Evolutionary conservation across 2,113 vertebrate genomes (phyloP).

Genomic region (Zootoca vivipara): DNA sequence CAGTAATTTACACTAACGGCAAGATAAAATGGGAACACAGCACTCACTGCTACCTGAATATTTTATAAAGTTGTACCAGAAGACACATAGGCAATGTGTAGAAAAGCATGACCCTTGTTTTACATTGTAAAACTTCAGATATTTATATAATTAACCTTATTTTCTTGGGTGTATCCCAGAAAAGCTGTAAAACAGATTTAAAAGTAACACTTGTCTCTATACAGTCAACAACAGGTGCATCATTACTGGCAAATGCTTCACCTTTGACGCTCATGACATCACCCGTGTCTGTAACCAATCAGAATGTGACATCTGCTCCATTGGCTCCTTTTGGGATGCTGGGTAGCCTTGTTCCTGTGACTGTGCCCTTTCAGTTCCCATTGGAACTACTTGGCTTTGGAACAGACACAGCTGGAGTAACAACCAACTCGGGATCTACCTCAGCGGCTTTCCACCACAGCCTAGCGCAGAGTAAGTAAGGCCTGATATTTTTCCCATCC

Average conservation of each 20-base stretch:
- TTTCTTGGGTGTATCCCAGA: constrained; percentile 26
- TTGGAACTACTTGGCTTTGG: constrained; percentile 89
- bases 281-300: constrained; percentile 85
- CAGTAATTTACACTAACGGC: not conserved
- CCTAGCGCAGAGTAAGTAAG: constrained; percentile 83
- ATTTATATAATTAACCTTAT: not conserved
- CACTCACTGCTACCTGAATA: not conserved
- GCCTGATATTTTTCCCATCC: not conserved
- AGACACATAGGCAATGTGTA: not conserved
- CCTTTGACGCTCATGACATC: constrained; percentile 89
- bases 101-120: not conserved
- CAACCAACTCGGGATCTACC: constrained; percentile 86
- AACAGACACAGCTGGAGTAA: constrained; percentile 82
- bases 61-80: not conserved
- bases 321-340: constrained; percentile 91
- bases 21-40: not conserved
- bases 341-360: constrained; percentile 95
- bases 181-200: constrained; percentile 45
- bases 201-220: constrained; percentile 66
- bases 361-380: constrained; percentile 96
- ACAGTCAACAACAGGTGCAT: constrained; percentile 88
- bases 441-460: constrained; percentile 85
- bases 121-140: not conserved
- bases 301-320: constrained; percentile 76
- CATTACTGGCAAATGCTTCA: constrained; percentile 85